These are phyloP conservation scores for Lacanobia wlatinum DNA, from an alignment of 2,888 invertebrate genomes.

Conservation along the genomic window DNA sequence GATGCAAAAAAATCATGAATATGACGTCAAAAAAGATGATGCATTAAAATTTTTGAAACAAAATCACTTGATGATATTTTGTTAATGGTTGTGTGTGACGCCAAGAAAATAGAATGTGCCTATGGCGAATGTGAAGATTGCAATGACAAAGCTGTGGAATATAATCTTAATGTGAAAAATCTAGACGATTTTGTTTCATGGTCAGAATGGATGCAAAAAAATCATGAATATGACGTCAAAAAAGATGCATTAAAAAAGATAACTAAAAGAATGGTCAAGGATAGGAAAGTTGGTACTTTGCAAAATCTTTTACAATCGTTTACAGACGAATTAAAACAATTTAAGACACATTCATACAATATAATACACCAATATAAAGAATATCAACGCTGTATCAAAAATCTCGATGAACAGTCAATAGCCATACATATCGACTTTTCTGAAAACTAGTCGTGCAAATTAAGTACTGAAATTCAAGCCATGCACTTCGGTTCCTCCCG, in stretches of 20 bases:
- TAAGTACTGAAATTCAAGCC: conserved; percentile 12
- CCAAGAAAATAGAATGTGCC: neutral
- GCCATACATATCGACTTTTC: conserved; percentile 11
- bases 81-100: neutral
- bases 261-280: conserved; percentile 1
- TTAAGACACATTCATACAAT: conserved; percentile 8
- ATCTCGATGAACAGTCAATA: neutral
- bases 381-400: neutral
- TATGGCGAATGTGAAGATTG: neutral
- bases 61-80: conserved; percentile 1
- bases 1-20: conserved; percentile 2
- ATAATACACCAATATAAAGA: conserved; percentile 5
- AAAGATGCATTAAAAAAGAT: neutral
- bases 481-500: conserved; percentile 11
- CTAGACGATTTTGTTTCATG: neutral
- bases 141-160: neutral
- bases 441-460: conserved; percentile 9
- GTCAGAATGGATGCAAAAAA: neutral
- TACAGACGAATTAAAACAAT: neutral
- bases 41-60: neutral
- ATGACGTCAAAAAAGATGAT: neutral
- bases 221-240: conserved; percentile 4
- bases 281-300: neutral
- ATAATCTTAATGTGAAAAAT: neutral
- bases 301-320: neutral